phyloP scores from a whole-genome alignment of 2,113 vertebrate species.

The Stegastes partitus region DNA sequence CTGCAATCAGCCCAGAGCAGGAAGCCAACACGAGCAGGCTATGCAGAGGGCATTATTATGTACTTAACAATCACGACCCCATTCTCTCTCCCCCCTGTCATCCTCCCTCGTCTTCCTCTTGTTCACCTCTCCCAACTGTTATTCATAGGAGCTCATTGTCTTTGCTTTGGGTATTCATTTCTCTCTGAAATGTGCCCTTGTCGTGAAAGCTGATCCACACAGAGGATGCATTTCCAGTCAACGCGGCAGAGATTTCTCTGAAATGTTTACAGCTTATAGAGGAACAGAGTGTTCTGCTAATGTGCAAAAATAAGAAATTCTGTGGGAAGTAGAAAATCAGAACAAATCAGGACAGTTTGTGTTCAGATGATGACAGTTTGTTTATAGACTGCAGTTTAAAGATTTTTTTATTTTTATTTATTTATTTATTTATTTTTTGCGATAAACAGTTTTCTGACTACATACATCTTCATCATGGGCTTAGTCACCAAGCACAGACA shows the following conservation, averaged over 20 bases:
- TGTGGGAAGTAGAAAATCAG: neutral
- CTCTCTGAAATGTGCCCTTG: conserved; percentile 25
- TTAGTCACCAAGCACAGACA: neutral
- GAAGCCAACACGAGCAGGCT: conserved; percentile 33
- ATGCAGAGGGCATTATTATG: conserved; percentile 30
- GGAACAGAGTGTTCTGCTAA: conserved; percentile 15
- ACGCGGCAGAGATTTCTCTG: conserved; percentile 21
- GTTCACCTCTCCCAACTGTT: conserved; percentile 19
- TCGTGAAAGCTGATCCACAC: conserved; percentile 19
- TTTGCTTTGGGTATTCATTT: conserved; percentile 33
- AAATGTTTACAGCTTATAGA: conserved; percentile 21
- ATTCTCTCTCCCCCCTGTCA: conserved; percentile 36
- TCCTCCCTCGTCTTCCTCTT: conserved; percentile 7
- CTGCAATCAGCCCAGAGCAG: conserved; percentile 51
- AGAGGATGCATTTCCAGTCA: conserved; percentile 33
- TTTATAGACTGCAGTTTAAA: conserved; percentile 10
- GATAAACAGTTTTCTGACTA: neutral
- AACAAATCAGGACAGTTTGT: conserved; percentile 14
- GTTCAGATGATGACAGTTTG: conserved; percentile 14
- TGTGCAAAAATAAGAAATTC: conserved; percentile 13
- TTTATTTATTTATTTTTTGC: no score
- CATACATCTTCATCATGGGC: neutral
- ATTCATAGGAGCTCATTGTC: conserved; percentile 29
- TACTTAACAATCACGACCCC: conserved; percentile 38
- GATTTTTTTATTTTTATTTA: no score